phyloP scores from a whole-genome alignment of 2,888 invertebrate genomes.

The Mesopsocus fuscifrons region DNA sequence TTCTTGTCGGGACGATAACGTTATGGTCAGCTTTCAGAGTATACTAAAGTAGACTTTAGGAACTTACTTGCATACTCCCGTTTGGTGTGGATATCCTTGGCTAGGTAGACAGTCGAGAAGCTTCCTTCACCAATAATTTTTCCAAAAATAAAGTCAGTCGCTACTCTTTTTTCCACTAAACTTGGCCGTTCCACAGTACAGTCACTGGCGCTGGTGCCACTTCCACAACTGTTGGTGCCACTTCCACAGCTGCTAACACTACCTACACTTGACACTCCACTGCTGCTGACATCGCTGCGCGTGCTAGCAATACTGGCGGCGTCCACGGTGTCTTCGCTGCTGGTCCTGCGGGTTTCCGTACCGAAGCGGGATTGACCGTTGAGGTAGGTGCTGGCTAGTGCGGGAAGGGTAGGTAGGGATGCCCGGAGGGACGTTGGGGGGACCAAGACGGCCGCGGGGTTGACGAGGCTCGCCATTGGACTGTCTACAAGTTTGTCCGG shows the following conservation, averaged over 20 bases:
- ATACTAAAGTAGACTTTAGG: no score
- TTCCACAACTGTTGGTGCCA: no score
- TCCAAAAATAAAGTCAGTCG: slow-evolving; percentile 87
- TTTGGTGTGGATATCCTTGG: slow-evolving; percentile 73
- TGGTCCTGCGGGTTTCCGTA: background rate
- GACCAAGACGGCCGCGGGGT: slow-evolving; percentile 2
- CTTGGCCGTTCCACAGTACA: background rate
- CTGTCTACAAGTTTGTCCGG: background rate
- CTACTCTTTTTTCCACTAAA: slow-evolving; percentile 36
- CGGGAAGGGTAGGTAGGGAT: background rate
- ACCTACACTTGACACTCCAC: background rate
- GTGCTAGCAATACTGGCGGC: background rate
- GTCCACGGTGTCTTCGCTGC: background rate
- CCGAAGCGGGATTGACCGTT: background rate
- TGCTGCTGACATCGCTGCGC: background rate
- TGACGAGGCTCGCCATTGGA: slow-evolving; percentile 1
- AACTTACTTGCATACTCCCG: slow-evolving; percentile 89
- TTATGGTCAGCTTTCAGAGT: no score
- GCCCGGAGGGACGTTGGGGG: background rate
- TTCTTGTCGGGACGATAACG: no score
- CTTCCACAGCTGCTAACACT: background rate
- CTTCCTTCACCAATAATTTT: slow-evolving; percentile 94
- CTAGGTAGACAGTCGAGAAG: slow-evolving; percentile 87
- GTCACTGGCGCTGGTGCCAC: background rate
- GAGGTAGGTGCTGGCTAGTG: background rate